Conservation (phyloP, 2,888 invertebrate species). For the Leptodirus hochenwartii region DNA sequence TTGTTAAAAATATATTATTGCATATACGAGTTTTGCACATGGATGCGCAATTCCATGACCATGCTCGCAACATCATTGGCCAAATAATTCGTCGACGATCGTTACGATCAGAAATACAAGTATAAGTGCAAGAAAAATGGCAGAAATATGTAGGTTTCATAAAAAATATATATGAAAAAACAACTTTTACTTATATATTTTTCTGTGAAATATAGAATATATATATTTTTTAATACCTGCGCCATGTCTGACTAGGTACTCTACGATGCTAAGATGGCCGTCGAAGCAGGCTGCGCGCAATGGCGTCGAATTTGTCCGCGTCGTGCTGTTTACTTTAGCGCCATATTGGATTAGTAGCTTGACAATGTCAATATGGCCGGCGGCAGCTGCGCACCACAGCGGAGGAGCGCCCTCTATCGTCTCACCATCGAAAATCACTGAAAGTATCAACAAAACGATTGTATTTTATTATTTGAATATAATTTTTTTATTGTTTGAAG, state of each 20-base stretch:
- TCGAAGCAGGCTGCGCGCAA: slow-evolving; percentile 93
- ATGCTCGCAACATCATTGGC: too few species aligned
- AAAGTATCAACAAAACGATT: slow-evolving; percentile 15
- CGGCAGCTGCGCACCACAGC: slow-evolving; percentile 94
- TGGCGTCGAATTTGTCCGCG: slow-evolving; percentile 87
- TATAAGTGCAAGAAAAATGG: too few species aligned
- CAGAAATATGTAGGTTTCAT: too few species aligned
- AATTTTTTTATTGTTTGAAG: too few species aligned
- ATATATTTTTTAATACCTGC: slow-evolving; percentile 40
- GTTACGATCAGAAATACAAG: too few species aligned
- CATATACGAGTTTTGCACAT: too few species aligned
- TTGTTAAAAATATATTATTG: too few species aligned
- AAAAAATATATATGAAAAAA: too few species aligned
- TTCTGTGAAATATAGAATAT: background rate
- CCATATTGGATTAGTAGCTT: slow-evolving; percentile 66
- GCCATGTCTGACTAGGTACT: slow-evolving; percentile 75
- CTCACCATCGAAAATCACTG: slow-evolving; percentile 93
- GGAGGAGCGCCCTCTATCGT: slow-evolving; percentile 94
- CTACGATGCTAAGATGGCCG: slow-evolving; percentile 87
- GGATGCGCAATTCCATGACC: too few species aligned
- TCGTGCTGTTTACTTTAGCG: slow-evolving; percentile 87
- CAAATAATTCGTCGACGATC: too few species aligned
- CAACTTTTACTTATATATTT: too few species aligned
- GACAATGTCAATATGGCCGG: slow-evolving; percentile 79
- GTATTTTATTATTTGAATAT: too few species aligned